phyloP scores from a whole-genome alignment of 2,797 vertebrate genomes.

The Amblyopsis hoosieri region DNA sequence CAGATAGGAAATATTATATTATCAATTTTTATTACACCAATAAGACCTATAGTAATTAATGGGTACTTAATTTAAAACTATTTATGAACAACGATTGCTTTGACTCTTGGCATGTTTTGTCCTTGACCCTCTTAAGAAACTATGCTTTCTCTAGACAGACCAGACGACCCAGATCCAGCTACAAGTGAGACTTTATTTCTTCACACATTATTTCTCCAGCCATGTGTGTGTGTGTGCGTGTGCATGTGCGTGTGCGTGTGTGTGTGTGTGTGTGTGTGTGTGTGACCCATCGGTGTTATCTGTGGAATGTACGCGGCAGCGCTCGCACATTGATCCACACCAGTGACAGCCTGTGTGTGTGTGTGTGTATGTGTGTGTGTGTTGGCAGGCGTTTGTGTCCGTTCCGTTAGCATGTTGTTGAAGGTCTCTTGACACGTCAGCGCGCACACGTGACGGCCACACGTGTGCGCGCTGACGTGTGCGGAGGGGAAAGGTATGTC shows the following conservation, averaged over 20 bases:
- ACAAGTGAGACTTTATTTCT: neutral
- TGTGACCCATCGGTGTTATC: slow-evolving; percentile 13
- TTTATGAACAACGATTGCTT: too few species aligned
- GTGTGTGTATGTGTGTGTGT: neutral
- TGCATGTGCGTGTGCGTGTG: too few species aligned
- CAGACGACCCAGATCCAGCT: neutral
- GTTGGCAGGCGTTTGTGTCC: neutral
- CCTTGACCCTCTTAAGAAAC: neutral
- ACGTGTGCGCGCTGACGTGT: slow-evolving; percentile 43
- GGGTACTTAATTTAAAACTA: too few species aligned
- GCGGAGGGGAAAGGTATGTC: slow-evolving; percentile 6
- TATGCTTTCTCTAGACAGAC: neutral
- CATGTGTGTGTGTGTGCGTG: too few species aligned
- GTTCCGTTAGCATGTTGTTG: neutral
- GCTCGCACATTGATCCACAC: neutral
- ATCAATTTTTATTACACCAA: too few species aligned
- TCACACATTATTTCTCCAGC: neutral
- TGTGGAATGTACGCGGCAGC: slow-evolving; percentile 22
- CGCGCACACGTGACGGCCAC: neutral
- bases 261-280: too few species aligned
- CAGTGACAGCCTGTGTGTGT: neutral
- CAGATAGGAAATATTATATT: too few species aligned
- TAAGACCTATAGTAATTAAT: too few species aligned
- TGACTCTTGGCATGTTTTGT: neutral
- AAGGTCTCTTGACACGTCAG: too few species aligned